Evolutionary conservation across 2,797 vertebrate species (phyloP), one percentile per base, ranked within the genome.

Genomic region (Helarctos malayanus): DNA sequence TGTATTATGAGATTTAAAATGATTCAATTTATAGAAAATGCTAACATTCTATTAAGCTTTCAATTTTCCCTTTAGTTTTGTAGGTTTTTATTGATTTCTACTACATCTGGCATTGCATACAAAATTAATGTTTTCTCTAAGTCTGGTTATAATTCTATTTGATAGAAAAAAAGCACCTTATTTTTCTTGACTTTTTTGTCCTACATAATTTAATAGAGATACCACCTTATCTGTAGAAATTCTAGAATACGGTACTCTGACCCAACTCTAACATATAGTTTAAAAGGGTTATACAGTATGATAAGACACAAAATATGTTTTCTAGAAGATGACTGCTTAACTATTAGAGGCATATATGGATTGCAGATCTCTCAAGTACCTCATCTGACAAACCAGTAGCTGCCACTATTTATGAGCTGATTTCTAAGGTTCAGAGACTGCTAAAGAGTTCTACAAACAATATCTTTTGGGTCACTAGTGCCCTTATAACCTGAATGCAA

Each of bases 71-170:
- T 57, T 92, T 15, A 89, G n/a, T 25, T 95, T 41, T 83, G 25
- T 29, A 84, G 54, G 16, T 89, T 78, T 95, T 71, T 49, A 79
- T 27, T 85, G 54, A 95, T 93, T 81, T 71, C n/a, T 8, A 76
- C 8, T 63, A 35, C 7, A 92, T n/a, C 8, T 94, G 61, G 29
- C n/a, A 97, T 45, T 88, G 35, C 2, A 91, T 35, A 75, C 18
- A 81, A 90, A 95, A 88, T 68, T 54, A 65, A 85, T 41, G 14
- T 76, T 91, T 92, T 91, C 49, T 88, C 49, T 45, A 89, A 61
- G 19, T 76, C 59, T 96, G 89, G 23, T 32, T 63, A 1, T 86
- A 71, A 78, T 18, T 19, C 35, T 86, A 92, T 89, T 83, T 54
- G 16, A 52, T 7, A 45, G 32, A 57, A 94, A 75, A 45, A 80